Base-by-base conservation (phyloP, 2,113 vertebrate species). In the Chlorodrepanis virens region DNA sequence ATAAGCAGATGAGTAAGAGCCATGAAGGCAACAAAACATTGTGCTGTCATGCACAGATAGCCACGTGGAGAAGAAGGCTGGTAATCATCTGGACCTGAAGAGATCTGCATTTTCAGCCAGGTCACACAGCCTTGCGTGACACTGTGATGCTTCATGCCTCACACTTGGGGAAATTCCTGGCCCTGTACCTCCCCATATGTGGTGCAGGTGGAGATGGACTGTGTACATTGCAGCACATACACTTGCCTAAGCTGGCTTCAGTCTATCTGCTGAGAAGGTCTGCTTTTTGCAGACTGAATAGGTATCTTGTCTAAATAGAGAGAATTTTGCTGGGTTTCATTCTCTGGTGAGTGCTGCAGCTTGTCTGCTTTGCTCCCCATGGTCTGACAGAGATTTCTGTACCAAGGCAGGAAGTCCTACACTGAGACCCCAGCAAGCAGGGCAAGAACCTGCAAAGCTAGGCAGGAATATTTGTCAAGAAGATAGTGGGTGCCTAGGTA, bases 91-190 rank as follows among this genome's bases (percentile, higher is more conserved):
- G 29, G 27, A 37, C 10, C n/a, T 31, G 31, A 22, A 40, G 42
- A 77, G 6, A 31, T 33, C 15, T 65, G 29, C 22, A 3, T 65
- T 40, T 74, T 35, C 84, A 91, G 72, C 12, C 17, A 21, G 49
- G 15, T 86, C 14, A 23, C 0, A 0, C 25, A 54, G 57, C 27
- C 45, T 49, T 40, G 27, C 16, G 44, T 50, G 57, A 59, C 7
- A 5, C 25, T 52, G 20, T 16, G 25, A 12, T 39, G 29, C 42
- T 35, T 75, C 7, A 2, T 40, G 47, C 33, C 63, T 83, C 63
- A 14, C 16, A 39, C 4, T 5, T 9, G 2, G 28, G 33, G 33
- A 31, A 50, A 52, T 76, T 63, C 14, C 21, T 6, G 52, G 20
- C 44, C 33, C 29, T 44, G 40, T 12, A 35, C 16, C 29, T 79